Percentiles rank a stretch among this genome's conserved stretches.
These are phyloP conservation scores for Drosophila subquinaria DNA, from an alignment of 2,888 invertebrate species.

Conservation along the genomic window DNA sequence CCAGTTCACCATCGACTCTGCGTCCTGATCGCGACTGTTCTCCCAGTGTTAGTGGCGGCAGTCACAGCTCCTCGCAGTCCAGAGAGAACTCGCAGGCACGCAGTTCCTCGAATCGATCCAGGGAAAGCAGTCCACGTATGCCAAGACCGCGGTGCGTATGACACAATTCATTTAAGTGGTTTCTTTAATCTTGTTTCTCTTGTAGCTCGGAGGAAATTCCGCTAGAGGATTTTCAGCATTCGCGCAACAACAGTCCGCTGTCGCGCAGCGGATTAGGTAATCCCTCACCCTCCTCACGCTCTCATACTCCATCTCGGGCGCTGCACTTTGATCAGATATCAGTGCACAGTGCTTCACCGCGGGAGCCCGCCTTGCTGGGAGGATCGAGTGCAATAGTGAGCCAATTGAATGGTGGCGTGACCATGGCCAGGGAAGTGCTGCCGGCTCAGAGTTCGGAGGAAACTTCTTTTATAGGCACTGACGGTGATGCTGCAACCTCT, in stretches of 20 bases:
- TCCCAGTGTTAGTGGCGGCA: slow-evolving; percentile 83
- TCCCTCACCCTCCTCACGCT: slow-evolving; percentile 85
- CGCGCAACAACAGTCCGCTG: slow-evolving; percentile 86
- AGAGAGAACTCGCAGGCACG: slow-evolving; percentile 83
- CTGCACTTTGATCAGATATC: slow-evolving; percentile 77
- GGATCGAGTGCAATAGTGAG: slow-evolving; percentile 60
- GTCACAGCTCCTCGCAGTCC: slow-evolving; percentile 85
- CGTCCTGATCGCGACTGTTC: slow-evolving; percentile 82
- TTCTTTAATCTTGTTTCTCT: neutral
- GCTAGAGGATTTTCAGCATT: slow-evolving; percentile 90
- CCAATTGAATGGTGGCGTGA: slow-evolving; percentile 68
- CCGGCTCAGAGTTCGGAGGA: slow-evolving; percentile 88
- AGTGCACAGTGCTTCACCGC: slow-evolving; percentile 68
- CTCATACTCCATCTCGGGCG: slow-evolving; percentile 85
- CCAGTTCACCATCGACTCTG: slow-evolving; percentile 83
- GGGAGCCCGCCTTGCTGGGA: slow-evolving; percentile 53
- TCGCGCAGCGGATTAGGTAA: slow-evolving; percentile 61
- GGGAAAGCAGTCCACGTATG: slow-evolving; percentile 90
- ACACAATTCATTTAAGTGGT: neutral
- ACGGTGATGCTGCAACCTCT: slow-evolving; percentile 31
- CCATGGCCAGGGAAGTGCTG: slow-evolving; percentile 75
- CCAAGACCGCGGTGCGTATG: slow-evolving; percentile 88
- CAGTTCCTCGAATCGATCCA: slow-evolving; percentile 86
- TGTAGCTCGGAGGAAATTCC: slow-evolving; percentile 91
- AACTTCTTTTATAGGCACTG: slow-evolving; percentile 90